A percentile compares a stretch with the other conserved stretches of the same genome.
Evolutionary conservation across 2,888 invertebrate genomes (phyloP).

Genomic region (Apotomis betuletana): DNA sequence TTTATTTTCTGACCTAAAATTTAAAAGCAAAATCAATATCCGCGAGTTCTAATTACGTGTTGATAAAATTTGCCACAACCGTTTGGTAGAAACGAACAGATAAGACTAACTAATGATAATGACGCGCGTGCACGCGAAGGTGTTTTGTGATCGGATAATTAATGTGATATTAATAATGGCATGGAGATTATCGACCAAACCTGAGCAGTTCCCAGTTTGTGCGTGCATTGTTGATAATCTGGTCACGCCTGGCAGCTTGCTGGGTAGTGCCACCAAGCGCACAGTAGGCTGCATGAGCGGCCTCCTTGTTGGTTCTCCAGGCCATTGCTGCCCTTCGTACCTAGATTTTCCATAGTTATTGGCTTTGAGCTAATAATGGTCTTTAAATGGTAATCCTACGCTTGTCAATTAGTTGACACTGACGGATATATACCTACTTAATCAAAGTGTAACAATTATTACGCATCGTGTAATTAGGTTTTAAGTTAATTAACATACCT

Average conservation of each 20-base stretch:
- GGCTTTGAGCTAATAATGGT: no score
- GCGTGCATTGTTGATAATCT: slow-evolving; percentile 92
- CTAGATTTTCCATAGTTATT: slow-evolving; percentile 48
- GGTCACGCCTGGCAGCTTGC: slow-evolving; percentile 88
- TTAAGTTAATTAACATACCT: no score
- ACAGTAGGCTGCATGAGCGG: slow-evolving; percentile 86
- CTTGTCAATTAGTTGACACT: no score
- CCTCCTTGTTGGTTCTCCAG: slow-evolving; percentile 91
- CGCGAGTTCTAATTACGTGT: background rate
- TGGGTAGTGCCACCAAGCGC: slow-evolving; percentile 83
- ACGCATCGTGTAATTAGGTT: no score
- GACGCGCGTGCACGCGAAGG: slow-evolving; percentile 23
- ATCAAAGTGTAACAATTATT: no score
- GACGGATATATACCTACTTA: no score
- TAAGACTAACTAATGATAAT: slow-evolving; percentile 34
- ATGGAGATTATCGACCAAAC: slow-evolving; percentile 50
- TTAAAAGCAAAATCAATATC: slow-evolving; percentile 7
- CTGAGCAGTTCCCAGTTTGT: slow-evolving; percentile 93
- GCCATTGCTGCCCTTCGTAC: slow-evolving; percentile 90
- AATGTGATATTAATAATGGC: slow-evolving; percentile 34
- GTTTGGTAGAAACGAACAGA: slow-evolving; percentile 6
- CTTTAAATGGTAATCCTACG: no score
- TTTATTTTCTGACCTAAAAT: slow-evolving; percentile 85
- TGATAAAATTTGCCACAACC: slow-evolving; percentile 15
- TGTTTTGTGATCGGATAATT: slow-evolving; percentile 30